These are phyloP conservation scores for Timandra comae DNA, from an alignment of 2,888 invertebrate species.

Conservation along the genomic window DNA sequence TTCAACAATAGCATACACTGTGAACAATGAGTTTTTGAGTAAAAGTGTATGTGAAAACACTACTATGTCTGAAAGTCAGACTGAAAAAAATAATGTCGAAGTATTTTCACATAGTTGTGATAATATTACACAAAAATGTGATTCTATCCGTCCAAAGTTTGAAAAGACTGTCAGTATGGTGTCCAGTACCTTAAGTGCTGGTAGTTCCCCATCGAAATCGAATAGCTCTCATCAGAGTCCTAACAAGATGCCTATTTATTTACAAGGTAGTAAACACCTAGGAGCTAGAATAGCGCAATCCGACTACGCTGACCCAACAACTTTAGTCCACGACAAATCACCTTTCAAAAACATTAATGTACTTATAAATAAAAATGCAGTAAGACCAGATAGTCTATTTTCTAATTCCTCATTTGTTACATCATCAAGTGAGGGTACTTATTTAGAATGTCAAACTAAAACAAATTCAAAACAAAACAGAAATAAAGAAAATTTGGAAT, in stretches of 20 bases:
- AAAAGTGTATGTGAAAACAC: constrained; percentile 60
- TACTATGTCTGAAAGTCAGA: constrained; percentile 55
- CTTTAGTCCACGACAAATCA: constrained; percentile 73
- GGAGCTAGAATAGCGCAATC: constrained; percentile 92
- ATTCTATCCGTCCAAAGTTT: constrained; percentile 37
- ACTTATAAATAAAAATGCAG: constrained; percentile 79
- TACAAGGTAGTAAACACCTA: constrained; percentile 87
- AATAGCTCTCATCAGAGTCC: constrained; percentile 58
- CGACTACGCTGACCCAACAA: constrained; percentile 89
- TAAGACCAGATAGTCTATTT: constrained; percentile 72
- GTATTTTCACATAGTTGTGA: constrained; percentile 60
- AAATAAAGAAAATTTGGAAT: constrained; percentile 23
- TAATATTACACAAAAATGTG: constrained; percentile 47
- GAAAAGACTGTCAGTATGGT: constrained; percentile 60
- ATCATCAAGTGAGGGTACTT: constrained; percentile 72
- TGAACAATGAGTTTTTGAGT: constrained; percentile 47
- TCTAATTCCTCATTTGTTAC: constrained; percentile 77
- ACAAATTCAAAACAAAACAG: constrained; percentile 14
- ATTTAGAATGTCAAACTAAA: constrained; percentile 44
- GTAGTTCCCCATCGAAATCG: constrained; percentile 52
- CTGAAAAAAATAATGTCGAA: constrained; percentile 58
- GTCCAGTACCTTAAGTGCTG: constrained; percentile 42
- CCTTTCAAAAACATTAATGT: constrained; percentile 74
- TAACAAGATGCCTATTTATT: constrained; percentile 78
- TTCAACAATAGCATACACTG: constrained; percentile 40